These are phyloP conservation scores for Lasioglossum villosulum DNA, from an alignment of 2,888 invertebrate genomes.

Conservation along the genomic window DNA sequence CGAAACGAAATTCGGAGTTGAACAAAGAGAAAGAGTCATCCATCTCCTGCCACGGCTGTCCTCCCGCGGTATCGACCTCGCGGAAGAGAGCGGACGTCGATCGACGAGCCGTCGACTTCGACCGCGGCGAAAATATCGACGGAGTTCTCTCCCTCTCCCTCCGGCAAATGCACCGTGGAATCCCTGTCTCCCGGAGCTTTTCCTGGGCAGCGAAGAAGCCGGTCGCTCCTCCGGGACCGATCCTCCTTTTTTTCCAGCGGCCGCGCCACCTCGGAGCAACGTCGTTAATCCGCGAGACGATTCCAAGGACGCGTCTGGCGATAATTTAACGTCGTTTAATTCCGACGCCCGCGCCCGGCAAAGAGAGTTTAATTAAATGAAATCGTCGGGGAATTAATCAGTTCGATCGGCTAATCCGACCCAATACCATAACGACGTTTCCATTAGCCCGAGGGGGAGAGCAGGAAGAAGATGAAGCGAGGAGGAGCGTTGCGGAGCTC, in stretches of 20 bases:
- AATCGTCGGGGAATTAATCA: slow-evolving; percentile 58
- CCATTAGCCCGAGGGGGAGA: slow-evolving; percentile 32
- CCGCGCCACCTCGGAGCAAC: slow-evolving; percentile 12
- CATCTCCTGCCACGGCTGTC: background rate
- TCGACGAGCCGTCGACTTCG: background rate
- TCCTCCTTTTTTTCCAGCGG: background rate
- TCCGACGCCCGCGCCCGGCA: slow-evolving; percentile 43
- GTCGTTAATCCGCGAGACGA: slow-evolving; percentile 43
- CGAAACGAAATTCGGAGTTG: background rate
- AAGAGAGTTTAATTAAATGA: slow-evolving; percentile 60
- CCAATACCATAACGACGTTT: slow-evolving; percentile 56
- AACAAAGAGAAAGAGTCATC: background rate
- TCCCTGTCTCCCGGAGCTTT: background rate
- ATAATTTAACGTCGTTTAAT: slow-evolving; percentile 61
- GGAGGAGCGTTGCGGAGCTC: background rate
- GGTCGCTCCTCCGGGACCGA: background rate
- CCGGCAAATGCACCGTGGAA: background rate
- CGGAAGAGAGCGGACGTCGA: background rate
- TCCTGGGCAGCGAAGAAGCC: background rate
- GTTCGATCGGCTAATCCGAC: slow-evolving; percentile 59
- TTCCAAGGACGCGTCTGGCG: slow-evolving; percentile 41
- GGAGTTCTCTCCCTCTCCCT: background rate
- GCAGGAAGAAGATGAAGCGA: background rate
- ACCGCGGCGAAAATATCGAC: background rate
- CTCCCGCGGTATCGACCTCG: background rate